Conservation (phyloP, 2,113 vertebrate genomes). For the Pristiophorus japonicus region DNA sequence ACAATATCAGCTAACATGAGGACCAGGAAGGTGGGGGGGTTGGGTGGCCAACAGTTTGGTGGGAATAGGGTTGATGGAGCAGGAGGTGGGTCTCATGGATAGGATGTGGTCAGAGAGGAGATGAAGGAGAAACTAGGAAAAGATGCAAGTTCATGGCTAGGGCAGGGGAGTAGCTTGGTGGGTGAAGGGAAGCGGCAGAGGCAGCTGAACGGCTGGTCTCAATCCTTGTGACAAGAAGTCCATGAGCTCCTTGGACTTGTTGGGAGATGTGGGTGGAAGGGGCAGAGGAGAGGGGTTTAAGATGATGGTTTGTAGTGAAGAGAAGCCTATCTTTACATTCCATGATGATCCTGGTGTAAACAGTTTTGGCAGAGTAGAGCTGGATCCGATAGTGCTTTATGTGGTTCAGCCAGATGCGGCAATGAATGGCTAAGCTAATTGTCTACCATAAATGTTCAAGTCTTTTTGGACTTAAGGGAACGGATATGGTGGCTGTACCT, state of each 20-base stretch:
- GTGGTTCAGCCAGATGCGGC: background rate
- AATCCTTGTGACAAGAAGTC: background rate
- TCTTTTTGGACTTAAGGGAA: background rate
- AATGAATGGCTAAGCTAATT: background rate
- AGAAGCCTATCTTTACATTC: background rate
- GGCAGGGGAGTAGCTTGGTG: background rate
- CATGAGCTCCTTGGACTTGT: background rate
- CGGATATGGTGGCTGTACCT: background rate
- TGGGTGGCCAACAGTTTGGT: background rate
- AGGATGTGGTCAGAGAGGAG: background rate
- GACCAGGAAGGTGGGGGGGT: background rate
- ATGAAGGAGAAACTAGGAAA: background rate
- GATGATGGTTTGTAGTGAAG: background rate
- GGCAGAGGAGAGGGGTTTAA: background rate
- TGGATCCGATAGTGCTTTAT: background rate
- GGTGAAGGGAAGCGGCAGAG: background rate
- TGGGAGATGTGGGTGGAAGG: background rate
- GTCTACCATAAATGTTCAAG: background rate
- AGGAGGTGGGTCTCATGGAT: background rate
- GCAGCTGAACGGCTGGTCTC: background rate
- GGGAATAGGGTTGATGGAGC: background rate
- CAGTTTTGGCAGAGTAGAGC: background rate
- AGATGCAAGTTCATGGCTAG: background rate
- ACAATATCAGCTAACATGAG: background rate
- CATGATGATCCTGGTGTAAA: background rate